phyloP scores from a whole-genome alignment of 1,140 invertebrate species.

The Caenorhabditis briggsae region DNA sequence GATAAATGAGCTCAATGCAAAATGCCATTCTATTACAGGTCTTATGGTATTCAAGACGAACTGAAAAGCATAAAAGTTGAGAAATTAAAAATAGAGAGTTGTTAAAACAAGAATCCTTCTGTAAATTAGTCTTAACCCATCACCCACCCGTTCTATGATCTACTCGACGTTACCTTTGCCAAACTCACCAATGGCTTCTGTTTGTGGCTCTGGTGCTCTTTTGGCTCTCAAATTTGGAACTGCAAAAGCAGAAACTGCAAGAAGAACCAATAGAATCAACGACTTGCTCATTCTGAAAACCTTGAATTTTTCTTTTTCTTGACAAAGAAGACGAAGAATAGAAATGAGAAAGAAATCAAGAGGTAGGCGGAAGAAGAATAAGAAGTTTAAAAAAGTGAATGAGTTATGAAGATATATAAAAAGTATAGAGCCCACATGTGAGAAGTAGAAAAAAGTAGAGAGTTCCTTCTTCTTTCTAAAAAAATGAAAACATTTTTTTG shows the following conservation, averaged over 20 bases:
- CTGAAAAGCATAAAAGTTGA: too few species aligned
- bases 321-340: neutral
- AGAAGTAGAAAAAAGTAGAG: neutral
- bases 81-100: too few species aligned
- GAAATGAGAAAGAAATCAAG: slow-evolving; percentile 1
- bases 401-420: neutral
- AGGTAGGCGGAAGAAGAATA: neutral
- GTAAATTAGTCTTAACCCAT: neutral
- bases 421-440: neutral
- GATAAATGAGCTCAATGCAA: too few species aligned
- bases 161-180: neutral
- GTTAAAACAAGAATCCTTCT: too few species aligned
- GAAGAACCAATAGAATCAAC: slow-evolving; percentile 18
- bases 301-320: neutral
- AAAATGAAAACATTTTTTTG: neutral
- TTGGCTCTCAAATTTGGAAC: slow-evolving; percentile 10
- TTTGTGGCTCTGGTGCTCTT: slow-evolving; percentile 47
- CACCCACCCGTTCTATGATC: too few species aligned
- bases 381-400: neutral
- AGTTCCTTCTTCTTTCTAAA: neutral
- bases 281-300: slow-evolving; percentile 47
- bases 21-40: too few species aligned
- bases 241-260: neutral
- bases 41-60: too few species aligned
- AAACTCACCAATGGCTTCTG: slow-evolving; percentile 41